A percentile compares a stretch with the other conserved stretches of the same genome.
Conservation (phyloP, 2,113 vertebrate genomes). For the Microcebus murinus region DNA sequence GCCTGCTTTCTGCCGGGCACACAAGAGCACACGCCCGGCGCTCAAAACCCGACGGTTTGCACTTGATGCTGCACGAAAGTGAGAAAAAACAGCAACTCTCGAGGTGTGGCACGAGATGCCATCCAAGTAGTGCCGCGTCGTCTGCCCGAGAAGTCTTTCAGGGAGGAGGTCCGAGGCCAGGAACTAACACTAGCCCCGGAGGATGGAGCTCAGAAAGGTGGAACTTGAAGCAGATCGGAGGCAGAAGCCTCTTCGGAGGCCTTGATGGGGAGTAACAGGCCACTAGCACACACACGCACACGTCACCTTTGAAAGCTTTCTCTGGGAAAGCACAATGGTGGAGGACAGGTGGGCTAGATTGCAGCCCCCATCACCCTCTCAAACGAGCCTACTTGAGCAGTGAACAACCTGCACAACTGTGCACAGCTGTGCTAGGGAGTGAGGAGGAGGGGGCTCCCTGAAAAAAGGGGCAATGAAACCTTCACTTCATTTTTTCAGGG, state of each 20-base stretch:
- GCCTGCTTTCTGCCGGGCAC: rapidly evolving
- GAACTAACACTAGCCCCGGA: background rate
- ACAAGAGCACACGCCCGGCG: no score
- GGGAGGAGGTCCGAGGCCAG: background rate
- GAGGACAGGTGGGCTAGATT: background rate
- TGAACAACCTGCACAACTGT: background rate
- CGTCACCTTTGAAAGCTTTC: background rate
- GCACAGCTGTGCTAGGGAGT: background rate
- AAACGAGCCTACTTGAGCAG: background rate
- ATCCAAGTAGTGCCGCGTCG: background rate
- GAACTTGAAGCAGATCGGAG: background rate
- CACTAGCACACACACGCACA: no score
- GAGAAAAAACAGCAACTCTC: background rate
- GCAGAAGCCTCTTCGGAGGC: background rate
- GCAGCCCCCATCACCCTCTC: background rate
- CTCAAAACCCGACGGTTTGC: rapidly evolving
- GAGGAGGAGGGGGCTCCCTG: background rate
- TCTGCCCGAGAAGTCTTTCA: no score
- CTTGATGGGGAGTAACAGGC: background rate
- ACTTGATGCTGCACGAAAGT: background rate
- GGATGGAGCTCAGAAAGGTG: background rate
- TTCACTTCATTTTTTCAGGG: background rate
- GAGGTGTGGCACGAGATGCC: no score
- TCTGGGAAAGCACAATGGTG: background rate
- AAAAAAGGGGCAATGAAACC: background rate